A percentile compares a stretch with the other conserved stretches of the same genome.
These are phyloP conservation scores for Microplitis demolitor DNA, from an alignment of 1,140 invertebrate genomes.

Conservation along the genomic window DNA sequence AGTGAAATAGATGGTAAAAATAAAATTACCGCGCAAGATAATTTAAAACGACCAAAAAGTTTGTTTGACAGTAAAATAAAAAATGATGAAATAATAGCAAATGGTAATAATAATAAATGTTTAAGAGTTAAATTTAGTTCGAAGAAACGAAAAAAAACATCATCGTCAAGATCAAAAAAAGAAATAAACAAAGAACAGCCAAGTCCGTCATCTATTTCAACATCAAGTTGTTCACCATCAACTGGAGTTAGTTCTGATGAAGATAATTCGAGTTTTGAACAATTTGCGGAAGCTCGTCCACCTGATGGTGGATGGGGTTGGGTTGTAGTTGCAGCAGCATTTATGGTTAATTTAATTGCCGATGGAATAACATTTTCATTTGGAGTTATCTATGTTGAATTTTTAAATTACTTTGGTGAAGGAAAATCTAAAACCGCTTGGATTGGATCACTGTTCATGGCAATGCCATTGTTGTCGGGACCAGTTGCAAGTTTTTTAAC, in stretches of 20 bases:
- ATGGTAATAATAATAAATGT: constrained; percentile 29
- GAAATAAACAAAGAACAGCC: constrained; percentile 43
- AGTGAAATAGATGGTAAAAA: background rate
- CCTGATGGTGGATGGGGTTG: constrained; percentile 81
- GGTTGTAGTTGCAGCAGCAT: constrained; percentile 83
- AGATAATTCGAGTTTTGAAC: constrained; percentile 67
- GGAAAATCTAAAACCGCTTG: constrained; percentile 87
- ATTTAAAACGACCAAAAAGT: constrained; percentile 37
- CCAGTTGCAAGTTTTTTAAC: constrained; percentile 88
- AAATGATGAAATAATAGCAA: constrained; percentile 46
- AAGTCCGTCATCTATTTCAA: constrained; percentile 59
- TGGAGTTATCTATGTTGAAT: constrained; percentile 81
- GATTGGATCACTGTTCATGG: constrained; percentile 89
- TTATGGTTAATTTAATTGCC: constrained; percentile 89
- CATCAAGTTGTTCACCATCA: constrained; percentile 44
- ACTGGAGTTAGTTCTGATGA: constrained; percentile 56
- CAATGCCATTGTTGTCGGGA: constrained; percentile 86
- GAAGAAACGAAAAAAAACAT: constrained; percentile 42
- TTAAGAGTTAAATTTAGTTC: constrained; percentile 66
- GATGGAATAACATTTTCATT: constrained; percentile 89
- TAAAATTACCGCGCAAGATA: constrained; percentile 7
- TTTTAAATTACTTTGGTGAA: constrained; percentile 78
- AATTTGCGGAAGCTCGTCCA: constrained; percentile 68
- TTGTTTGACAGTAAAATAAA: constrained; percentile 40
- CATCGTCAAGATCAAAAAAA: constrained; percentile 52